Percentiles rank a stretch among this genome's conserved stretches.
Evolutionary conservation across 2,797 vertebrate species (phyloP).

Genomic region (Phalloptychus januarius): DNA sequence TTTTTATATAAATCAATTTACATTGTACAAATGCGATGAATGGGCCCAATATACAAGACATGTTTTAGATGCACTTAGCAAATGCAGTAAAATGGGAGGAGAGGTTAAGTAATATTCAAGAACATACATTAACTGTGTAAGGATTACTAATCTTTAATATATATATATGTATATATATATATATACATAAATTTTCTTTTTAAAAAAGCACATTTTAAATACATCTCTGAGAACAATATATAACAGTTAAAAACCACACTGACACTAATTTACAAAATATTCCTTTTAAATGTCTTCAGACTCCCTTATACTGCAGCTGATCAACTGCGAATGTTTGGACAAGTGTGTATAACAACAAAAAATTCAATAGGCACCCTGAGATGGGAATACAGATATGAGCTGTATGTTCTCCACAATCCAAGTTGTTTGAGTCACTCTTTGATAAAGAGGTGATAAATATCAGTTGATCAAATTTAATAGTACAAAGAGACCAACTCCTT

Average conservation of each 20-base stretch:
- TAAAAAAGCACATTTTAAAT: constrained; percentile 56
- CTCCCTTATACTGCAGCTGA: constrained; percentile 45
- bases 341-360: constrained; percentile 49
- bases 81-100: constrained; percentile 20
- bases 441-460: constrained; percentile 36
- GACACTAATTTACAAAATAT: constrained; percentile 71
- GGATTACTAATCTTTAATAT: constrained; percentile 40
- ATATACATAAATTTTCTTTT: neutral
- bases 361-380: constrained; percentile 75
- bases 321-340: constrained; percentile 48
- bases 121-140: constrained; percentile 29
- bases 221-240: constrained; percentile 62
- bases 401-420: constrained; percentile 48
- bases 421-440: constrained; percentile 23
- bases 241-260: constrained; percentile 68
- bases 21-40: constrained; percentile 20
- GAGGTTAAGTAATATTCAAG: constrained; percentile 22
- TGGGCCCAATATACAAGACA: constrained; percentile 28
- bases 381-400: constrained; percentile 70
- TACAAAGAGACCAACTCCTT: constrained; percentile 14
- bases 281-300: constrained; percentile 48
- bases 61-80: constrained; percentile 60
- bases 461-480: constrained; percentile 29
- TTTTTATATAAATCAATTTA: constrained; percentile 6
- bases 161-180: constrained; percentile 8